A percentile compares a stretch with the other conserved stretches of the same genome.
Conservation (phyloP, 2,888 invertebrate genomes). For the Sthenelais limicola region DNA sequence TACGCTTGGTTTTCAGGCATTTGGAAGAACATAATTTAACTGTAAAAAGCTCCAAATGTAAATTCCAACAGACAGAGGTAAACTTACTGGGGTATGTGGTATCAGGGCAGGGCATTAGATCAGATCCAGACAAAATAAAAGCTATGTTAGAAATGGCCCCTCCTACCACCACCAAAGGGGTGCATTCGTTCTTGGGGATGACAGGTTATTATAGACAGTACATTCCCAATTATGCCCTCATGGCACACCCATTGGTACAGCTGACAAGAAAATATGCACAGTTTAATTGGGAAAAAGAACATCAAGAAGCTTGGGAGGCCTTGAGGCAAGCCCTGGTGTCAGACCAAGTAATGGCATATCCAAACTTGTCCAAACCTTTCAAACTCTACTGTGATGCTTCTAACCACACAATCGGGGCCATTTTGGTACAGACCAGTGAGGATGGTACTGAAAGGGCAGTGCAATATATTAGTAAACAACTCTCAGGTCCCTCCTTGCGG, state of each 20-base stretch:
- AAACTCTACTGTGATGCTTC: slow-evolving; percentile 24
- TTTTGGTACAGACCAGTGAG: slow-evolving; percentile 7
- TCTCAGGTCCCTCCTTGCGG: background rate
- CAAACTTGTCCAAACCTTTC: slow-evolving; percentile 7
- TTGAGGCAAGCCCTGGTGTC: slow-evolving; percentile 20
- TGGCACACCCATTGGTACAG: slow-evolving; percentile 24
- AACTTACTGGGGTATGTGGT: slow-evolving; percentile 47
- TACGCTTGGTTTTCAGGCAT: slow-evolving; percentile 41
- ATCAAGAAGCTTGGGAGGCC: slow-evolving; percentile 5
- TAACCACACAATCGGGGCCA: slow-evolving; percentile 14
- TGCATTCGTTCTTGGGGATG: slow-evolving; percentile 35
- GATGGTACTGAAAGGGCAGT: slow-evolving; percentile 17
- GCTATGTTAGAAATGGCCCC: slow-evolving; percentile 38
- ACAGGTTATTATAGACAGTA: slow-evolving; percentile 35
- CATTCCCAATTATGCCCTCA: slow-evolving; percentile 32
- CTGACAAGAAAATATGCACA: slow-evolving; percentile 3
- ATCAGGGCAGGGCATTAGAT: slow-evolving; percentile 40
- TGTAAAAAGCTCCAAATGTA: slow-evolving; percentile 47
- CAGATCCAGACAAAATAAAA: slow-evolving; percentile 45
- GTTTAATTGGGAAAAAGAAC: slow-evolving; percentile 17
- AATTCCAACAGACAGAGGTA: slow-evolving; percentile 35
- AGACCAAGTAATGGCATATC: slow-evolving; percentile 19
- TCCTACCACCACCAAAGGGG: slow-evolving; percentile 19
- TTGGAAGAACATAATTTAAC: slow-evolving; percentile 39
- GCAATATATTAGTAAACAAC: slow-evolving; percentile 14